Evolutionary conservation across 1,140 invertebrate species (phyloP), one percentile per base, ranked within the genome.

Genomic region (Drosophila tsacasi): DNA sequence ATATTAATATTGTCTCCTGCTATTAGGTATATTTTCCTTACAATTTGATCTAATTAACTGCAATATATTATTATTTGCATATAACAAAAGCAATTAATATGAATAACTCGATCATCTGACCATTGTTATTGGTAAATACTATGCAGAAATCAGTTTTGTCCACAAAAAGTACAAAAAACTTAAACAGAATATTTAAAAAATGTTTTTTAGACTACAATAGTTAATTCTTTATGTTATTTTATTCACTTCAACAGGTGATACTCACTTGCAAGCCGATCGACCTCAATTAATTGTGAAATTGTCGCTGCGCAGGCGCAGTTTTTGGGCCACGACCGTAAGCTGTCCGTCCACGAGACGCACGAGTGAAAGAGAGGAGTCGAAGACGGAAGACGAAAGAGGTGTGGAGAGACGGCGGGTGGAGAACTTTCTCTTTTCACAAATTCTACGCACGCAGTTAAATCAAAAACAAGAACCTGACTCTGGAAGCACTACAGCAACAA

Each of bases 371-470:
- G 25, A 58, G 25, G 35, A 13, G 21, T 17, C 47, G 23, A 17
- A 1, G 17, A 17, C 32, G 30, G 47, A 15, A 23, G 39, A 35
- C 32, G 63, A 42, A 66, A 64, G 42, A 47, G 46, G 67, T 17
- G 63, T 32, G 19, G 37, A 52, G 52, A 54, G 66, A 32, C 17
- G 30, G 49, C 49, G 61, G 37, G 23, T 37, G 74, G 30, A 62
- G 59, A 89, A 89, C 85, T 89, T 89, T 89, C 85, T 89, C 85
- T 89, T 89, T 89, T 89, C 85, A 90, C 84, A 85, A 85, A 89
- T 90, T 90, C 85, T 85, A 44, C 58, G 57, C 84, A 90, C 81
- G 85, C 69, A 81, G 61, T 42, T 44, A 57, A 58, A 62, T 59
- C 63, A 73, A 86, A 52, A 74, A 58, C 60, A 47, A 55, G 25